phyloP scores from a whole-genome alignment of 2,888 invertebrate species.

The Drosophila demipolita region DNA sequence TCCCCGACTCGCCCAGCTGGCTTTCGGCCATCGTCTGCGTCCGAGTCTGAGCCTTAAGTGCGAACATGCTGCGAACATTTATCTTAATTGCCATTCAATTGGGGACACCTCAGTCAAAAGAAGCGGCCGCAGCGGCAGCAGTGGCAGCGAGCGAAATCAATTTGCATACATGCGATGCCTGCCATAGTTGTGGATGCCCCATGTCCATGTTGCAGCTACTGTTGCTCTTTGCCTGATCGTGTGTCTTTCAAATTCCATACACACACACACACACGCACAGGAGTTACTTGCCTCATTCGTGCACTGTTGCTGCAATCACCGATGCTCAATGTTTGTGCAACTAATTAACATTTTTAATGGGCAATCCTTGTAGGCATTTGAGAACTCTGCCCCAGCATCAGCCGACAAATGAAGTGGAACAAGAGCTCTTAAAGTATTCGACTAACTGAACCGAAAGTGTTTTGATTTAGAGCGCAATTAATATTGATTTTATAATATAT shows the following conservation, averaged over 20 bases:
- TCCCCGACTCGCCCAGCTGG: neutral
- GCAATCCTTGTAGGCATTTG: constrained; percentile 70
- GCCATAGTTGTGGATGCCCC: constrained; percentile 20
- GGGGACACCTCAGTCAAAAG: constrained; percentile 56
- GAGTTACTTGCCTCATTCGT: constrained; percentile 10
- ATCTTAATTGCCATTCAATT: constrained; percentile 78
- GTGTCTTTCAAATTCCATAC: constrained; percentile 50
- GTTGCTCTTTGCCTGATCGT: constrained; percentile 34
- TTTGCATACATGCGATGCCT: constrained; percentile 75
- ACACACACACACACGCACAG: constrained; percentile 20
- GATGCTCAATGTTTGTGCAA: constrained; percentile 78
- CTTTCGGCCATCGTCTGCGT: constrained; percentile 5
- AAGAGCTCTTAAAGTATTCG: constrained; percentile 14
- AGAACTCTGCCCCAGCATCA: constrained; percentile 15
- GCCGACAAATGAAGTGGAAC: constrained; percentile 64
- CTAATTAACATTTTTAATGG: constrained; percentile 79
- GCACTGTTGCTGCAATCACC: constrained; percentile 60
- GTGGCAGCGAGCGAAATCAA: constrained; percentile 47
- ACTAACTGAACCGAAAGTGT: constrained; percentile 37
- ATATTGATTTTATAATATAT: constrained; percentile 25
- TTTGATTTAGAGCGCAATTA: constrained; percentile 70
- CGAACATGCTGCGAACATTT: constrained; percentile 78
- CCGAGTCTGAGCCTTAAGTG: constrained; percentile 55
- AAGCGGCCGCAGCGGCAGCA: neutral
- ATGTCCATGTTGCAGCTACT: constrained; percentile 27